Percentiles rank a stretch among this genome's conserved stretches.
Evolutionary conservation across 2,888 invertebrate species (phyloP).

Genomic region (Mythimna loreyi): DNA sequence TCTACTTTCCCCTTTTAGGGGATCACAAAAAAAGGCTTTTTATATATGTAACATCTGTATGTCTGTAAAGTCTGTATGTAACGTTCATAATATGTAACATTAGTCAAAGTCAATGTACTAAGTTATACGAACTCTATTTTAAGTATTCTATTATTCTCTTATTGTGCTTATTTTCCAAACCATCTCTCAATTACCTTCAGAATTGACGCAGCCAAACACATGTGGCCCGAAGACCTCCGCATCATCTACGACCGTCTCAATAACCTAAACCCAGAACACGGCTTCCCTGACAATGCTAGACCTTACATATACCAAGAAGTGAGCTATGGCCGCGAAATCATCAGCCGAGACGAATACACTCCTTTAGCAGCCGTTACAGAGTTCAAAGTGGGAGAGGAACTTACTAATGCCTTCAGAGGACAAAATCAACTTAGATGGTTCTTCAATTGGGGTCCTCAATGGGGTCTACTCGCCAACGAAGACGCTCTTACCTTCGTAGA

Average conservation of each 20-base stretch:
- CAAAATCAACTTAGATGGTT: conserved; percentile 92
- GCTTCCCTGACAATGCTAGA: conserved; percentile 91
- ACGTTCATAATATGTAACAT: no score
- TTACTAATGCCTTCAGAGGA: conserved; percentile 81
- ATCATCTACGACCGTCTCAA: conserved; percentile 92
- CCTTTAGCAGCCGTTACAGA: conserved; percentile 93
- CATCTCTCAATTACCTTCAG: conserved; percentile 73
- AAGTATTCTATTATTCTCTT: not conserved
- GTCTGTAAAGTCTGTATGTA: no score
- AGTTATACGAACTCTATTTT: no score
- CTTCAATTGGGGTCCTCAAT: conserved; percentile 91
- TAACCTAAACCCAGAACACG: conserved; percentile 91
- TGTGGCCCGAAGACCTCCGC: conserved; percentile 94
- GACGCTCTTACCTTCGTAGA: conserved; percentile 94
- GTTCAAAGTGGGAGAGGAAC: conserved; percentile 86
- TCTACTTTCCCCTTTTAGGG: no score
- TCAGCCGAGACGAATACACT: conserved; percentile 89
- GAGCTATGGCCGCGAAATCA: conserved; percentile 91
- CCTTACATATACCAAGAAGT: conserved; percentile 95
- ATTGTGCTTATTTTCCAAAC: not conserved
- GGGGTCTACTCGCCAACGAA: conserved; percentile 91
- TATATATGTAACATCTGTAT: no score
- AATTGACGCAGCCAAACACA: conserved; percentile 95
- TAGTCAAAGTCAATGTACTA: no score
- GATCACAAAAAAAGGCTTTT: no score